Percentiles rank a stretch among this genome's conserved stretches.
Conservation (phyloP, 2,888 invertebrate genomes). For the Agrotis ipsilon region DNA sequence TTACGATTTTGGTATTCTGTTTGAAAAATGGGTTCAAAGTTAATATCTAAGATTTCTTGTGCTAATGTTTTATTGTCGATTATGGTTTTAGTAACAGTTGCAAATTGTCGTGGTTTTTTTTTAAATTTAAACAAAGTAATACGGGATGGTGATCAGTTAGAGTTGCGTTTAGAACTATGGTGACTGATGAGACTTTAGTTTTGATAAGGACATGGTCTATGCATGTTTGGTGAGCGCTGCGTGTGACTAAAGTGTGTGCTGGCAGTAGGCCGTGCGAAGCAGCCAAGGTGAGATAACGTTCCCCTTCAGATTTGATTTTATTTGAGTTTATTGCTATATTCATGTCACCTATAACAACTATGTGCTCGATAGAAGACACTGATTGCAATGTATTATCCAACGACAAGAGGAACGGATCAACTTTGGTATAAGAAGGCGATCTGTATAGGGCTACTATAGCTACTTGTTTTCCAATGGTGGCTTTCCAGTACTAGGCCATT, state of each 20-base stretch:
- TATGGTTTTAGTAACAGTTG: neutral
- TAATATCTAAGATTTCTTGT: neutral
- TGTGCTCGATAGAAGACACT: neutral
- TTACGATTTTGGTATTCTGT: neutral
- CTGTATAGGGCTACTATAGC: slow-evolving; percentile 1
- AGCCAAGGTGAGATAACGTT: slow-evolving; percentile 2
- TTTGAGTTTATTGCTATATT: slow-evolving; percentile 1
- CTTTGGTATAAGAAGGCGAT: neutral
- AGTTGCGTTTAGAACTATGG: slow-evolving; percentile 7
- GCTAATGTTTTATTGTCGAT: neutral
- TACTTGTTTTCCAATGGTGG: neutral
- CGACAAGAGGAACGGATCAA: neutral
- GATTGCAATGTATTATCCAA: neutral
- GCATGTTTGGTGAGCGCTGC: slow-evolving; percentile 4
- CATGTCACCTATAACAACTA: slow-evolving; percentile 6
- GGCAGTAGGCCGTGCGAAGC: slow-evolving; percentile 3
- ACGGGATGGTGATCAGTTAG: slow-evolving; percentile 16
- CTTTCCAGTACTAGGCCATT: slow-evolving; percentile 4
- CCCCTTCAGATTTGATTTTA: neutral
- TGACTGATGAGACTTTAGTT: neutral
- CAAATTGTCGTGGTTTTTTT: neutral
- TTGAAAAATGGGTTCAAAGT: neutral
- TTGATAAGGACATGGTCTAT: slow-evolving; percentile 5
- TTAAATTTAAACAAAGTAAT: slow-evolving; percentile 1
- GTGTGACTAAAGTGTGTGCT: neutral